These are phyloP conservation scores for Nyctereutes procyonoides DNA, from an alignment of 2,113 vertebrate genomes.

Conservation along the genomic window DNA sequence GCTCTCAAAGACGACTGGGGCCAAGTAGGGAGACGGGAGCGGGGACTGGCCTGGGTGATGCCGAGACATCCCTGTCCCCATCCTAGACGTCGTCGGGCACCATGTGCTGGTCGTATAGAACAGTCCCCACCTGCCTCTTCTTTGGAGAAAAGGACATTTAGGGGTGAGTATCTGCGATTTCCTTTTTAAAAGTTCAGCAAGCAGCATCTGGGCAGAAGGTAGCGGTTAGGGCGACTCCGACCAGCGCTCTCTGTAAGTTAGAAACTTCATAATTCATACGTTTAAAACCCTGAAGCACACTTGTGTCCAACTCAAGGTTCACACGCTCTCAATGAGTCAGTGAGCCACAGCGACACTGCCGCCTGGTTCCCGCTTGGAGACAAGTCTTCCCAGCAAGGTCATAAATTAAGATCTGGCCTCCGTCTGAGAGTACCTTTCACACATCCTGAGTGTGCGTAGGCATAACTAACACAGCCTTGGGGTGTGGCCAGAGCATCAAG, in stretches of 20 bases:
- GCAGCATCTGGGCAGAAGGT: neutral
- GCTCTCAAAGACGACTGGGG: neutral
- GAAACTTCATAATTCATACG: neutral
- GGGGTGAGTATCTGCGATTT: too few relatives aligned
- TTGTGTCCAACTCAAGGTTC: neutral
- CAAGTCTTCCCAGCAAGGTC: neutral
- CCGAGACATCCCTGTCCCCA: neutral
- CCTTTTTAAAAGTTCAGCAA: neutral
- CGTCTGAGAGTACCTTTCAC: too few relatives aligned
- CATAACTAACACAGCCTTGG: neutral
- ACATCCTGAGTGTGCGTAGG: fast-evolving
- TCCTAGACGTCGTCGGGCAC: fast-evolving
- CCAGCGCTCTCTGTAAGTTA: neutral
- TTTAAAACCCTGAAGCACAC: neutral
- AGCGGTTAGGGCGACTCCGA: fast-evolving
- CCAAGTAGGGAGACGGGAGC: neutral
- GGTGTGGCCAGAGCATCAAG: neutral
- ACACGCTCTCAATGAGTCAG: fast-evolving
- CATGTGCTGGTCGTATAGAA: fast-evolving
- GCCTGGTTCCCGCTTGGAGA: fast-evolving
- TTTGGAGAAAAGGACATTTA: neutral
- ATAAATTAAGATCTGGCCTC: neutral
- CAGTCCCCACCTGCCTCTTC: neutral
- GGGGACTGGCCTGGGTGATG: neutral
- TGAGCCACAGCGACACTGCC: fast-evolving